Evolutionary conservation across 2,888 invertebrate genomes (phyloP).

Genomic region (Heteropelma amictum): DNA sequence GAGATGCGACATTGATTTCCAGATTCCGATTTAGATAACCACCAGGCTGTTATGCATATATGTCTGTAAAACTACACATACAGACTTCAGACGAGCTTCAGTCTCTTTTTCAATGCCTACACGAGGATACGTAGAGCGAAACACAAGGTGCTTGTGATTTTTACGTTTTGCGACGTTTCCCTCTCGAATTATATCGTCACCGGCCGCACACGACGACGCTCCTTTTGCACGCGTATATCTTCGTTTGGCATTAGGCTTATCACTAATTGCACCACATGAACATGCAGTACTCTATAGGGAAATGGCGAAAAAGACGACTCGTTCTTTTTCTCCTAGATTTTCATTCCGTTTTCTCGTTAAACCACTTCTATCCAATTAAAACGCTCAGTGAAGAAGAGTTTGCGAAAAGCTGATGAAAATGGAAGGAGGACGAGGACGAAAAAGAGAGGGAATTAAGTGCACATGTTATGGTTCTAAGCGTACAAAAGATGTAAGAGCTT

Average conservation of each 20-base stretch:
- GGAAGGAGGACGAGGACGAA: constrained; percentile 7
- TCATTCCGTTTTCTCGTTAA: constrained; percentile 36
- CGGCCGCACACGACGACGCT: not conserved
- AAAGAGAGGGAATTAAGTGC: constrained; percentile 26
- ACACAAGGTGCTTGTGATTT: not conserved
- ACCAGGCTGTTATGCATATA: not conserved
- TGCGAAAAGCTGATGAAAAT: no score
- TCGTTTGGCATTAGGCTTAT: not conserved
- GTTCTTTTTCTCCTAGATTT: constrained; percentile 2
- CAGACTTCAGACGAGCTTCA: not conserved
- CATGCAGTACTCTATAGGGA: no score
- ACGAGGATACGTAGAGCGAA: constrained; percentile 18
- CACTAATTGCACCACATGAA: not conserved
- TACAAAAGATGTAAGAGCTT: constrained; percentile 9
- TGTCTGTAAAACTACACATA: not conserved
- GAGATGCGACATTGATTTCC: constrained; percentile 65
- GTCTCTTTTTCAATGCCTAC: constrained; percentile 21
- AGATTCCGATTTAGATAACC: constrained; percentile 69
- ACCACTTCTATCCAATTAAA: constrained; percentile 32
- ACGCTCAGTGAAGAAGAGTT: no score
- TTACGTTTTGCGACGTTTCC: constrained; percentile 14
- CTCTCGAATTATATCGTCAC: not conserved
- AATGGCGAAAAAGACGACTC: no score
- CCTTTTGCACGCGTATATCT: not conserved
- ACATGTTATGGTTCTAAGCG: constrained; percentile 51